Percentiles rank a stretch among this genome's conserved stretches.
These are phyloP conservation scores for Dermatemys mawii DNA, from an alignment of 2,113 vertebrate species.

Conservation along the genomic window DNA sequence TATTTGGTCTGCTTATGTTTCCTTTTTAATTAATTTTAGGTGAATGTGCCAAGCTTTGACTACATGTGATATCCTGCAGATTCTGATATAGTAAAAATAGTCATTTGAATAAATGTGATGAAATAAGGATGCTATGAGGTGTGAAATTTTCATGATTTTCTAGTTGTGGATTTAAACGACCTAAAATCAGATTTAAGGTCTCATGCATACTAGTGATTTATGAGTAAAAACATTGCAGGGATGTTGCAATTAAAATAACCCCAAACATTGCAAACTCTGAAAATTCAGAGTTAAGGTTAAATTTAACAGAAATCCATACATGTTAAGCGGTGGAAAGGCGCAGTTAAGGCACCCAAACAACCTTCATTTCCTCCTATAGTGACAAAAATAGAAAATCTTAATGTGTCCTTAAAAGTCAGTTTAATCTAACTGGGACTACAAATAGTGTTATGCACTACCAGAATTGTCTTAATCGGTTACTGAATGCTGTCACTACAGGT, in stretches of 20 bases:
- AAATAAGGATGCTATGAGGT: not conserved
- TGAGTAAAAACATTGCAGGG: not conserved
- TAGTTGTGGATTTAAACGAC: not conserved
- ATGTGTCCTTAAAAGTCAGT: too few relatives aligned
- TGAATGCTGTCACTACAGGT: too few relatives aligned
- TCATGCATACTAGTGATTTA: not conserved
- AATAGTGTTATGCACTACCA: too few relatives aligned
- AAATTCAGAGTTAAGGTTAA: not conserved
- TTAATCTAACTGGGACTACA: too few relatives aligned
- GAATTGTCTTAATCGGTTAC: too few relatives aligned
- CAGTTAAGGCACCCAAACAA: too few relatives aligned
- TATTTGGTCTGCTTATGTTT: not conserved
- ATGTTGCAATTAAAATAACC: slow-evolving; percentile 13
- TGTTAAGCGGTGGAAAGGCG: too few relatives aligned
- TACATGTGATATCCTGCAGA: not conserved
- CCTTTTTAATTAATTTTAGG: not conserved
- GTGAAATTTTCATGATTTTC: not conserved
- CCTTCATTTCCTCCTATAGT: too few relatives aligned
- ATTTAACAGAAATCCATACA: not conserved
- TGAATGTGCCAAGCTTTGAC: not conserved
- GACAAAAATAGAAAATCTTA: too few relatives aligned
- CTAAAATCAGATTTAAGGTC: slow-evolving; percentile 19
- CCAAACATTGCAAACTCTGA: not conserved
- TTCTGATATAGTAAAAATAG: not conserved
- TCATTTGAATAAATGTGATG: not conserved